Evolutionary conservation across 1,140 invertebrate genomes (phyloP), one percentile per base, ranked within the genome.

Genomic region (Druon quercuslanigerum): DNA sequence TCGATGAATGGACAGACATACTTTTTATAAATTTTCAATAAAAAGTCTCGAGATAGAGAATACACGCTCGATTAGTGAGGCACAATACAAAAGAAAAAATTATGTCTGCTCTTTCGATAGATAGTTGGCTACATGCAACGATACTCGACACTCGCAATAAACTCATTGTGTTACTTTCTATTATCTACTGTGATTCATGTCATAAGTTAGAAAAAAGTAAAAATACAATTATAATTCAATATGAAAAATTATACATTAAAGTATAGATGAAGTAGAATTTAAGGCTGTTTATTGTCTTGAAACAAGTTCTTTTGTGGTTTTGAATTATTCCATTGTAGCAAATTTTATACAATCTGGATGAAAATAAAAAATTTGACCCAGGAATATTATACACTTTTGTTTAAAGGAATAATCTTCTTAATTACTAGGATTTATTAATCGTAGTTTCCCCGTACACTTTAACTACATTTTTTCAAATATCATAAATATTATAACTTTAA

Each of bases 51-150:
- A 66, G 40, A 46, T 46, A 66, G 13, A 33, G 5, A 40, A 33
- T 40, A 66, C 33, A 66, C 60, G 25, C 60, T 16, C 60, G 60
- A 66, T 66, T 66, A 66, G 25, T 66, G 33, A 40, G 0, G 60
- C 25, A 40, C n/a, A 66, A 66, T 40, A 66, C 33, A 33, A 66
- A 66, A 20, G 60, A 33, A 66, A 40, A 66, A 66, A 66, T 66
- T 66, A 66, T 66, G 60, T 66, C 25, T 33, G 60, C 16, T 17
- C 40, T 66, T 66, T 12, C 25, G 25, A 66, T n/a, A 66, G 25
- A 66, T n/a, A 66, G 14, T 66, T 66, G 33, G 40, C 33, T 33
- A 40, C 60, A 56, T 56, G 17, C 9, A 40, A 66, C 33, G 40
- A 66, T 40, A 66, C 13, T n/a, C 33, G 40, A 66, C 9, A 46